phyloP scores from a whole-genome alignment of 2,797 vertebrate species.

The Falco rusticolus region DNA sequence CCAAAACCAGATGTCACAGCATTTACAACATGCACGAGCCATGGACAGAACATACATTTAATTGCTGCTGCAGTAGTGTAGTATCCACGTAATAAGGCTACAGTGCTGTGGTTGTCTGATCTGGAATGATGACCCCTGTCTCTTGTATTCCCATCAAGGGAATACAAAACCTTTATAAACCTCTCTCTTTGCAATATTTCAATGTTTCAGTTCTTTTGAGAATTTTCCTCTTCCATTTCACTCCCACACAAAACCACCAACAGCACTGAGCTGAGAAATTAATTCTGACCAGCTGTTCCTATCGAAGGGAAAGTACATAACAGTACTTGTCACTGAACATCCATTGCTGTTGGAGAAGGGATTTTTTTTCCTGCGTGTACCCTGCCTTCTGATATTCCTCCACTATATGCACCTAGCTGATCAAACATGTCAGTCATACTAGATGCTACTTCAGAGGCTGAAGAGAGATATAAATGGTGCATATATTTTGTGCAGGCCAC shows the following conservation, averaged over 20 bases:
- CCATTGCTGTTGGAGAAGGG: not conserved
- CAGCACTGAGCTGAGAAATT: not conserved
- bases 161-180: not conserved
- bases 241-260: not conserved
- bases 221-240: not conserved
- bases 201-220: not conserved
- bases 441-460: not conserved
- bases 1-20: not conserved
- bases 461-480: not conserved
- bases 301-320: not conserved
- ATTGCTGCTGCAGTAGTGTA: not conserved
- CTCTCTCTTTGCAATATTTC: not conserved
- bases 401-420: not conserved
- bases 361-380: not conserved
- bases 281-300: not conserved
- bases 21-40: not conserved
- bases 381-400: not conserved
- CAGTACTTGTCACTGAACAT: not conserved
- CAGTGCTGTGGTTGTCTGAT: not conserved
- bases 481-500: not conserved
- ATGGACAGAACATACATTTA: not conserved
- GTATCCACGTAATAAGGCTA: not conserved
- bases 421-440: not conserved
- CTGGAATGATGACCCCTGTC: not conserved
- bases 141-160: not conserved